Conservation (phyloP, 2,113 vertebrate genomes). For the Morone saxatilis region DNA sequence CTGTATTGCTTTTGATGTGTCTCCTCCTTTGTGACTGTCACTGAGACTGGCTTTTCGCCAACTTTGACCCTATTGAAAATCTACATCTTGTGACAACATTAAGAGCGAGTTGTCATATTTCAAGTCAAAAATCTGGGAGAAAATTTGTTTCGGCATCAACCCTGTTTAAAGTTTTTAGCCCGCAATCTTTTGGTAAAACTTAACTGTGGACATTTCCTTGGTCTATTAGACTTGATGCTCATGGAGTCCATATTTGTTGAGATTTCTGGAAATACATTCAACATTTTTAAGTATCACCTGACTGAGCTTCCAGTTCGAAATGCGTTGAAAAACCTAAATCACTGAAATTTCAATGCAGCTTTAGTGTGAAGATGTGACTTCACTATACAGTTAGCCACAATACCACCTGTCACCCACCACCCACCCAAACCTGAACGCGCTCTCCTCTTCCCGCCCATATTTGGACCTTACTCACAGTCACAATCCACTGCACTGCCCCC, state of each 20-base stretch:
- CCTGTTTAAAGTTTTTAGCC: slow-evolving; percentile 7
- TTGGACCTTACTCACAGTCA: slow-evolving; percentile 74
- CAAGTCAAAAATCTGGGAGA: slow-evolving; percentile 8
- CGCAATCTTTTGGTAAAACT: slow-evolving; percentile 33
- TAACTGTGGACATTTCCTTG: slow-evolving; percentile 25
- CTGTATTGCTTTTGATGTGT: slow-evolving; percentile 81
- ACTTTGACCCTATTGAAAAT: slow-evolving; percentile 42
- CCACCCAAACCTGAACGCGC: slow-evolving; percentile 58
- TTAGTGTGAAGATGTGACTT: slow-evolving; percentile 33
- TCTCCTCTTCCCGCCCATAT: slow-evolving; percentile 53
- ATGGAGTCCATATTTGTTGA: slow-evolving; percentile 10
- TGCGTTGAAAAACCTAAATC: slow-evolving; percentile 28
- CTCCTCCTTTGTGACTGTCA: slow-evolving; percentile 77
- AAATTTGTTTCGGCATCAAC: slow-evolving; percentile 12
- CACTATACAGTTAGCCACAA: slow-evolving; percentile 49
- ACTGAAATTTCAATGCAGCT: slow-evolving; percentile 2
- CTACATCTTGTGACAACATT: slow-evolving; percentile 54
- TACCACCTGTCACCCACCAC: slow-evolving; percentile 56
- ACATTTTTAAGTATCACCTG: background rate
- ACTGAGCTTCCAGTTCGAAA: slow-evolving; percentile 21
- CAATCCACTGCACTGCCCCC: slow-evolving; percentile 80
- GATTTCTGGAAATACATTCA: slow-evolving; percentile 15
- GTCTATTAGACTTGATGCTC: slow-evolving; percentile 7
- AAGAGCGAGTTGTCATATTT: slow-evolving; percentile 37
- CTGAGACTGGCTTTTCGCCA: slow-evolving; percentile 68